Evolutionary conservation across 2,113 vertebrate genomes (phyloP).

Genomic region (Entomyzon cyanotis): DNA sequence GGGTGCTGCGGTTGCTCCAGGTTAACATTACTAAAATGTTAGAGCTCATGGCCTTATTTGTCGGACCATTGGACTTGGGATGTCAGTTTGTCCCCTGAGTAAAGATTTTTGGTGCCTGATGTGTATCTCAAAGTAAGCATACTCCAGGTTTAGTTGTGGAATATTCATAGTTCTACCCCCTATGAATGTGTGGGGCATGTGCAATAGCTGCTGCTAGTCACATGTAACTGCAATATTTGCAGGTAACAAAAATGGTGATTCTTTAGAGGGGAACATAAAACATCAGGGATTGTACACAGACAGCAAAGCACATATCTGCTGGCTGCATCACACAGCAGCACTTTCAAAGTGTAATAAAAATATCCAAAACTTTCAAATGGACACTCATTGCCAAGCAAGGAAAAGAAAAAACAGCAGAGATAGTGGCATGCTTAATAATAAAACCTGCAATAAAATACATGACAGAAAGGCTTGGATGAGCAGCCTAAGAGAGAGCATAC

Average conservation of each 20-base stretch:
- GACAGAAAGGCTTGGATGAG: neutral
- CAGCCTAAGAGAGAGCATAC: neutral
- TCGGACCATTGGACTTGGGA: neutral
- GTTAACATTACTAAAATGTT: neutral
- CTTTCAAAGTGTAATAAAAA: neutral
- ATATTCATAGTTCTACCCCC: neutral
- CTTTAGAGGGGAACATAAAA: neutral
- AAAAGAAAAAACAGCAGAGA: neutral
- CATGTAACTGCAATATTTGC: neutral
- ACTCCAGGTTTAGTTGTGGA: neutral
- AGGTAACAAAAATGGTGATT: accelerated
- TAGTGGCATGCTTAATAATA: neutral
- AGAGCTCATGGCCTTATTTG: neutral
- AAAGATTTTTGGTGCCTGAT: neutral
- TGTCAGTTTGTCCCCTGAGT: neutral
- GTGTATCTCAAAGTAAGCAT: neutral
- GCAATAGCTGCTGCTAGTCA: neutral
- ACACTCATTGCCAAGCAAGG: neutral
- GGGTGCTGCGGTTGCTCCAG: neutral
- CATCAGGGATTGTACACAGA: neutral
- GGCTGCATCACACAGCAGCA: neutral
- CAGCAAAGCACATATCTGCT: neutral
- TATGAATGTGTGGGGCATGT: neutral
- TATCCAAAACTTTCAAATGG: neutral
- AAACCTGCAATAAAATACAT: neutral